These are phyloP conservation scores for Epinephelus cyanopodus DNA, from an alignment of 2,113 vertebrate species.

Conservation along the genomic window DNA sequence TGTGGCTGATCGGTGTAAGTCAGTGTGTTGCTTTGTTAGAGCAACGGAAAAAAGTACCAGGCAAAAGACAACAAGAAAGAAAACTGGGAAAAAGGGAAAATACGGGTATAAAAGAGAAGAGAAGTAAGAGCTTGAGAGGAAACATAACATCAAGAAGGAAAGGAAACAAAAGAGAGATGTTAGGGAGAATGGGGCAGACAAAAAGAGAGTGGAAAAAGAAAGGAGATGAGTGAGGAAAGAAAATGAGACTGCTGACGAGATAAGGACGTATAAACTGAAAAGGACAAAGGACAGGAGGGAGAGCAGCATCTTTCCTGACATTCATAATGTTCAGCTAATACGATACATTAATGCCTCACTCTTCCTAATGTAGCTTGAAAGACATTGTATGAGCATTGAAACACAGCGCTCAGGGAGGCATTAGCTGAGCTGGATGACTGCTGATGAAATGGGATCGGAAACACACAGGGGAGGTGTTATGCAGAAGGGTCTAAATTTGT, in stretches of 20 bases:
- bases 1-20: no score
- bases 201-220: background rate
- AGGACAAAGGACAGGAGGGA: slow-evolving; percentile 9
- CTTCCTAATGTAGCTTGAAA: slow-evolving; percentile 74
- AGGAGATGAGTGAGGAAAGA: background rate
- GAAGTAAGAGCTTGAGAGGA: background rate
- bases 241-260: background rate
- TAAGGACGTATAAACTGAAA: background rate
- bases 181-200: background rate
- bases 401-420: slow-evolving; percentile 46
- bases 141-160: background rate
- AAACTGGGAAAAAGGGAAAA: background rate
- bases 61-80: background rate
- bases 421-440: slow-evolving; percentile 54
- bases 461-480: slow-evolving; percentile 54
- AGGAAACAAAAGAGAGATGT: background rate
- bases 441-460: slow-evolving; percentile 63
- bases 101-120: background rate
- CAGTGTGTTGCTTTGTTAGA: no score
- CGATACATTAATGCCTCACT: slow-evolving; percentile 37
- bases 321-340: slow-evolving; percentile 47
- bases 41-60: no score
- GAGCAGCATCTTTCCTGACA: slow-evolving; percentile 34
- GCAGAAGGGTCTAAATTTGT: slow-evolving; percentile 24
- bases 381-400: slow-evolving; percentile 62